A percentile compares a stretch with the other conserved stretches of the same genome.
phyloP scores from a whole-genome alignment of 2,797 vertebrate genomes.

The Kryptopterus vitreolus region DNA sequence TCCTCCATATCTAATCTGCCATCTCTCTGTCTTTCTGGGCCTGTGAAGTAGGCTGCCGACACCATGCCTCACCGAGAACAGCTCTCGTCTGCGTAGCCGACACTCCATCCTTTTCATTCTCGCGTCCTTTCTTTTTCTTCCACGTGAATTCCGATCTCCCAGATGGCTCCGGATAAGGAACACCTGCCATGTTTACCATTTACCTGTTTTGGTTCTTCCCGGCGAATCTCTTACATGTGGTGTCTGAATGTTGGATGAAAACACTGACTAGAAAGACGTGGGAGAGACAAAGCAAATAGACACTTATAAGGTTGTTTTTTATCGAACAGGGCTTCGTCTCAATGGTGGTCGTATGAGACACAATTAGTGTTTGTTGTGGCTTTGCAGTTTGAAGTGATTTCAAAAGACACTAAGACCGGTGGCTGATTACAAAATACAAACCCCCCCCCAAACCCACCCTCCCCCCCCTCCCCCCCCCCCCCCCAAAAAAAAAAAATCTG shows the following conservation, averaged over 20 bases:
- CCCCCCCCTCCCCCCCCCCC: too few species aligned
- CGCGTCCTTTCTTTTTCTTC: slow-evolving; percentile 36
- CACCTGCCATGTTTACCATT: slow-evolving; percentile 55
- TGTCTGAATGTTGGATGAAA: slow-evolving; percentile 37
- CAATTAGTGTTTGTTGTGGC: slow-evolving; percentile 62
- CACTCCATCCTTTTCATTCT: slow-evolving; percentile 30
- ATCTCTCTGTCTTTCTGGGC: slow-evolving; percentile 49
- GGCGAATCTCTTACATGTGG: slow-evolving; percentile 23
- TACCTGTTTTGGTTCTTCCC: slow-evolving; percentile 54
- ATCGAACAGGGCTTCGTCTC: slow-evolving; percentile 46
- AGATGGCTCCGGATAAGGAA: slow-evolving; percentile 56
- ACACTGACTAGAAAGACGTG: slow-evolving; percentile 20
- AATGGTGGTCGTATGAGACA: slow-evolving; percentile 45
- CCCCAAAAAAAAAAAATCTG: too few species aligned
- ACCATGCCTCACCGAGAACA: slow-evolving; percentile 43
- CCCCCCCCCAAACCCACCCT: too few species aligned
- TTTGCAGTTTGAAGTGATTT: slow-evolving; percentile 40
- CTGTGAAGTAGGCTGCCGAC: slow-evolving; percentile 47
- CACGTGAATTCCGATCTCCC: slow-evolving; percentile 22
- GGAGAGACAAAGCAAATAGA: not conserved
- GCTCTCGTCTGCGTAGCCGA: slow-evolving; percentile 32
- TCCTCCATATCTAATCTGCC: slow-evolving; percentile 47
- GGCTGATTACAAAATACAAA: too few species aligned
- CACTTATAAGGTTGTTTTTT: slow-evolving; percentile 41
- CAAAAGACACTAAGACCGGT: slow-evolving; percentile 2